Base-by-base conservation (phyloP, 2,113 vertebrate genomes). In the Sus scrofa region DNA sequence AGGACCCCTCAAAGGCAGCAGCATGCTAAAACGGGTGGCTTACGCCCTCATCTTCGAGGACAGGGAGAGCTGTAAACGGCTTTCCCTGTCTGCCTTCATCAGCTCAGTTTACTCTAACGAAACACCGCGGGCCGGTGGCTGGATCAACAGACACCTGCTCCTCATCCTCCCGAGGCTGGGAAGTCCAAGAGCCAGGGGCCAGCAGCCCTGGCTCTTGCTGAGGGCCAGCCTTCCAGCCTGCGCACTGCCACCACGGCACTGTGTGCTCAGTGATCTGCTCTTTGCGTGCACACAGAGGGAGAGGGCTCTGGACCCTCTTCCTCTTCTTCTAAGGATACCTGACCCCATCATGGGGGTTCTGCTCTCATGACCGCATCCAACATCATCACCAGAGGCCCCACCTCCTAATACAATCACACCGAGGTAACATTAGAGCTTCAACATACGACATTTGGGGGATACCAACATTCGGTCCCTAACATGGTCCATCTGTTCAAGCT, bases 401-500 rank as follows among this genome's bases (percentile, higher is more conserved):
- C 32, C 56, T 32, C 81, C 81, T 26, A 8, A 63, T 3, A 56
- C 15, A n/a, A 12, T 63, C 39, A 3, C 84, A 22, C 0, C 1
- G 60, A 24, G 26, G 65, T 26, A 81, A 34, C 54, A 7, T 22
- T 2, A 71, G 75, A 39, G 16, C 65, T 19, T 52, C 85, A 10
- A 4, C 3, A 0, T 13, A 54, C 13, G 20, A 24, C 12, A 2
- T 19, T 4, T 19, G 0, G 62, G 50, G 30, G 54, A 27, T 70
- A 13, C 68, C 27, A 34, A 70, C 37, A 0, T n/a, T 20, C 44
- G 19, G 22, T 32, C 67, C 15, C 15, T 10, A 54, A 44, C 2
- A 9, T n/a, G 2, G 94, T 92, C 96, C 95, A 84, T 97, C 96
- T 98, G 97, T 22, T 96, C 88, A 75, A 87, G 93, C 93, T 32